Evolutionary conservation across 2,888 invertebrate species (phyloP).

Genomic region (Panorpa germanica): DNA sequence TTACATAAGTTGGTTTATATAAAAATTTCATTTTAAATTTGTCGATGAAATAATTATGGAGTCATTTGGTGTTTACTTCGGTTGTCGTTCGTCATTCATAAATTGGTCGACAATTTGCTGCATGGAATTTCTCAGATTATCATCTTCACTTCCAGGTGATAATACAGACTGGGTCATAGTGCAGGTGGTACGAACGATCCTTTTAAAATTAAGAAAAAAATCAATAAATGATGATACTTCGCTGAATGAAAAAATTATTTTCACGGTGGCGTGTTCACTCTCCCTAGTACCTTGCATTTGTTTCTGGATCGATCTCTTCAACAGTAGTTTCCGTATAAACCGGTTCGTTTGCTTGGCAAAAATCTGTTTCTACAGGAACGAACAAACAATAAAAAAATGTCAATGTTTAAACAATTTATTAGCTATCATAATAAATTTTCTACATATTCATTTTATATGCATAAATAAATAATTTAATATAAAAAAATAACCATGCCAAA

Average conservation of each 20-base stretch:
- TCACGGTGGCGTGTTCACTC: slow-evolving; percentile 9
- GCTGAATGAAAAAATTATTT: no score
- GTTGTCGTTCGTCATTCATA: slow-evolving; percentile 29
- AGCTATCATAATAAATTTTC: neutral
- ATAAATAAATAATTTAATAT: slow-evolving; percentile 6
- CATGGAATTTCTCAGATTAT: slow-evolving; percentile 28
- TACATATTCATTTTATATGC: neutral
- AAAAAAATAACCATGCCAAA: slow-evolving; percentile 8
- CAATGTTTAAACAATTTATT: slow-evolving; percentile 1
- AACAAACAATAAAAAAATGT: slow-evolving; percentile 12
- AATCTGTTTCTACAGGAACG: slow-evolving; percentile 31
- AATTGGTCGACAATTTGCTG: slow-evolving; percentile 31
- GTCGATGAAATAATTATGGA: no score
- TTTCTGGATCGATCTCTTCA: slow-evolving; percentile 29
- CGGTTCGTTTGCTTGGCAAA: slow-evolving; percentile 36
- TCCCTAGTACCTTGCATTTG: slow-evolving; percentile 28
- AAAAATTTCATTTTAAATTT: no score
- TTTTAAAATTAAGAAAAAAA: no score
- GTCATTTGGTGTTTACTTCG: no score
- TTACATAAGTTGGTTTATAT: no score
- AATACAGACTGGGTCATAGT: slow-evolving; percentile 24
- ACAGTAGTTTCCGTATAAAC: slow-evolving; percentile 29
- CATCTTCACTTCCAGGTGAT: slow-evolving; percentile 17
- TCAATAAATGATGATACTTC: no score
- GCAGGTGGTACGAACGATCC: no score